Conservation (phyloP, 2,888 invertebrate species). For the Rotaria magnacalcarata region DNA sequence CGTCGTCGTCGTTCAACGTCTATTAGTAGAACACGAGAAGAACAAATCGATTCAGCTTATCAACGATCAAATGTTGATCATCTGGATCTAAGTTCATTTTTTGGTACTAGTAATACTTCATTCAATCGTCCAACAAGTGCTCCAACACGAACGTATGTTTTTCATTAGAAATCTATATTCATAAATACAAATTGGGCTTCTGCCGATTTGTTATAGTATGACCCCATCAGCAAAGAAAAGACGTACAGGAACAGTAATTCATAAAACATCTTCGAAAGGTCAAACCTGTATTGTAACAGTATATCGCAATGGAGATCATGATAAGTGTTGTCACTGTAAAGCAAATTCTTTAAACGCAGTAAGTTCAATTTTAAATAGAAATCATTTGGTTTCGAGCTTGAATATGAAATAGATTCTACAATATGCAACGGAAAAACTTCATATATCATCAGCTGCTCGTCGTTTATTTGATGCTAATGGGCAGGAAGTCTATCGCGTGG, state of each 20-base stretch:
- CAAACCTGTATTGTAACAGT: background rate
- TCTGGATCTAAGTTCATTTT: background rate
- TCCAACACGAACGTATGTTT: slow-evolving; percentile 25
- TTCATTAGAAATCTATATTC: too few relatives aligned
- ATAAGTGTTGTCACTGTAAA: background rate
- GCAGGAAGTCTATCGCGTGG: background rate
- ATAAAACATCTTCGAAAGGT: background rate
- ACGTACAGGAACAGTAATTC: background rate
- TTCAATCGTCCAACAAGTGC: background rate
- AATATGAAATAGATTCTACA: background rate
- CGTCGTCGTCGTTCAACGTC: slow-evolving; percentile 3
- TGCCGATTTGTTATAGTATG: background rate
- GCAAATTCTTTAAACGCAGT: background rate
- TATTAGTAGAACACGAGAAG: background rate
- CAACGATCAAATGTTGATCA: background rate
- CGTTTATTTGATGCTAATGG: slow-evolving; percentile 5
- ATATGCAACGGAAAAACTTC: slow-evolving; percentile 35
- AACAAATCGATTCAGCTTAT: background rate
- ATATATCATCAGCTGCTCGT: slow-evolving; percentile 6
- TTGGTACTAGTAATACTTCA: background rate
- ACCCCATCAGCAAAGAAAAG: background rate
- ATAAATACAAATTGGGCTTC: too few relatives aligned
- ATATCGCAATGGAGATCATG: slow-evolving; percentile 22
- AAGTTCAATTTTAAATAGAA: background rate
- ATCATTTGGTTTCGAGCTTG: background rate